phyloP scores from a whole-genome alignment of 1,140 invertebrate genomes.

The Coboldia fuscipes region DNA sequence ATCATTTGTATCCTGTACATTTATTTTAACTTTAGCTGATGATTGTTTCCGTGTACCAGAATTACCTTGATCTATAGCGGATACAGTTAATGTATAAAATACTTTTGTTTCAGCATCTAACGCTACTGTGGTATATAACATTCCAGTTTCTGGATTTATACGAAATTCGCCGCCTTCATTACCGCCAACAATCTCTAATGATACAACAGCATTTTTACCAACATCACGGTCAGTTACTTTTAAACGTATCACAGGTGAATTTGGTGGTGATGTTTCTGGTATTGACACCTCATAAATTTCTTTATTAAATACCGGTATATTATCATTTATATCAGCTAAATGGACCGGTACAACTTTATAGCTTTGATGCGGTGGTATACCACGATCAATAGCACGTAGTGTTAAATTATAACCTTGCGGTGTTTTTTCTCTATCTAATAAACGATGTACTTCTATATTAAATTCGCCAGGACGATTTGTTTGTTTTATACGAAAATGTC shows the following conservation, averaged over 20 bases:
- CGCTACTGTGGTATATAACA: conserved; percentile 62
- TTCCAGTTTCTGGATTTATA: conserved; percentile 70
- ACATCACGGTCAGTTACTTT: conserved; percentile 69
- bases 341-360: conserved; percentile 54
- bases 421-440: conserved; percentile 52
- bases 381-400: conserved; percentile 61
- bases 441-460: conserved; percentile 50
- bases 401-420: conserved; percentile 71
- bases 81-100: conserved; percentile 77
- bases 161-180: conserved; percentile 76
- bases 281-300: conserved; percentile 75
- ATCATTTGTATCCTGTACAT: conserved; percentile 75
- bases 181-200: conserved; percentile 75
- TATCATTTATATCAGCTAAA: conserved; percentile 64
- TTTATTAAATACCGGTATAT: conserved; percentile 60
- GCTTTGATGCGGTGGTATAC: conserved; percentile 49
- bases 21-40: conserved; percentile 74
- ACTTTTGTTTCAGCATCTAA: conserved; percentile 78
- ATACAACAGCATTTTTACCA: conserved; percentile 61
- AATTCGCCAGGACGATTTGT: conserved; percentile 39
- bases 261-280: conserved; percentile 68
- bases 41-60: conserved; percentile 62
- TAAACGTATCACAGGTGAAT: conserved; percentile 67
- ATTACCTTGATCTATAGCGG: conserved; percentile 74
- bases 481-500: conserved; percentile 55